Evolutionary conservation across 1,140 invertebrate genomes (phyloP), one percentile per base, ranked within the genome.

Genomic region (Drosophila murphyi): DNA sequence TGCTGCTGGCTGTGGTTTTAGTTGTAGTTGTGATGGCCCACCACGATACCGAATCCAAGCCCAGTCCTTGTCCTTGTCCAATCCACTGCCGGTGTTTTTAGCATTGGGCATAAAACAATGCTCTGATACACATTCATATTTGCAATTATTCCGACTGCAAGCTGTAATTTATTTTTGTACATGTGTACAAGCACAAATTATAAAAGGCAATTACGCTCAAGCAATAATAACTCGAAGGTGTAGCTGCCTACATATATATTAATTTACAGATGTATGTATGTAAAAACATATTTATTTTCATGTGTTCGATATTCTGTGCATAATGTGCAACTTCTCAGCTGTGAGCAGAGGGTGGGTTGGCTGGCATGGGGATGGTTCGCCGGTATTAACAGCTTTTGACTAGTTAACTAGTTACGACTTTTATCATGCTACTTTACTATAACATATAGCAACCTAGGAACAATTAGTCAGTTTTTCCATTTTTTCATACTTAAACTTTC

Each of bases 261-360:
- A 20, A 10, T 61, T 28, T 60, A 8, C 12, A 7, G 39, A 34
- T 59, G 12, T 54, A 35, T 60, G 56, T 12, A 32, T 63, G 37
- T 65, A 20, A 20, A 20, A 20, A 20, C 20, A 20, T 54, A 41
- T 48, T 47, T n/a, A 31, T 31, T 5, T 51, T 20, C 20, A 51
- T 55, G 43, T 48, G 45, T 55, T 51, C 61, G 34, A 52, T 74
- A 50, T 86, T 78, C 78, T 87, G 70, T 81, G 81, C 80, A 83
- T 83, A 67, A 80, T 80, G 72, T 71, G 43, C 55, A 81, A 69
- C 50, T 75, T 62, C 55, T 76, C 48, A 50, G 63, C 63, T 61
- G 41, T 72, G 32, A 54, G 54, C 64, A 34, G 32, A 68, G 7
- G 47, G 35, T 41, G 41, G 50, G 56, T 20, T 20, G 20, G 20